Conservation (phyloP, 2,888 invertebrate species). For the Drosophila merina region DNA sequence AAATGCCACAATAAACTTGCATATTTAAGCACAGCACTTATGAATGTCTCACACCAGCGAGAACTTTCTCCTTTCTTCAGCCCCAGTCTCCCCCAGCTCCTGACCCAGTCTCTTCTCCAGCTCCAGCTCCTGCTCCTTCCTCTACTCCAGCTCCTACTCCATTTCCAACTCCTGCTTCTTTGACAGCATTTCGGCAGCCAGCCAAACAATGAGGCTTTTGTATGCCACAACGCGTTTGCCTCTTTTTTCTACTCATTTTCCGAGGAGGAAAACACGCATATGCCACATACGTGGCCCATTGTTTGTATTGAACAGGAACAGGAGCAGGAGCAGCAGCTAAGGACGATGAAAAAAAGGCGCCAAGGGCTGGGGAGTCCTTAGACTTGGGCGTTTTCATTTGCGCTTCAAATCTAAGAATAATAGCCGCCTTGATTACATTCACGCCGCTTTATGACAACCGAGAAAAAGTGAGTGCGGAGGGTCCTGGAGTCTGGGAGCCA, state of each 20-base stretch:
- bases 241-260: constrained; percentile 44
- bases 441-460: constrained; percentile 73
- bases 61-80: constrained; percentile 3
- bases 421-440: constrained; percentile 76
- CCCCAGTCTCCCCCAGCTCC: background rate
- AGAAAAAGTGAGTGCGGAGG: constrained; percentile 36
- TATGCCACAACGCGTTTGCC: constrained; percentile 64
- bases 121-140: background rate
- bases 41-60: background rate
- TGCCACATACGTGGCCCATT: constrained; percentile 51
- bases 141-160: background rate
- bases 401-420: constrained; percentile 76
- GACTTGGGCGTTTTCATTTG: constrained; percentile 65
- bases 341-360: background rate
- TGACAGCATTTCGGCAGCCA: constrained; percentile 40
- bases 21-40: constrained; percentile 54
- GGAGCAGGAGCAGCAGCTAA: background rate
- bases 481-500: background rate
- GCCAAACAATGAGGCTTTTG: constrained; percentile 68
- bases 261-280: constrained; percentile 34
- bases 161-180: background rate
- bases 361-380: constrained; percentile 2
- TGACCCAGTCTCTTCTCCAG: background rate
- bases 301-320: constrained; percentile 62
- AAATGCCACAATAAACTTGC: constrained; percentile 28